Conservation (phyloP, 2,113 vertebrate genomes). For the Cromileptes altivelis region DNA sequence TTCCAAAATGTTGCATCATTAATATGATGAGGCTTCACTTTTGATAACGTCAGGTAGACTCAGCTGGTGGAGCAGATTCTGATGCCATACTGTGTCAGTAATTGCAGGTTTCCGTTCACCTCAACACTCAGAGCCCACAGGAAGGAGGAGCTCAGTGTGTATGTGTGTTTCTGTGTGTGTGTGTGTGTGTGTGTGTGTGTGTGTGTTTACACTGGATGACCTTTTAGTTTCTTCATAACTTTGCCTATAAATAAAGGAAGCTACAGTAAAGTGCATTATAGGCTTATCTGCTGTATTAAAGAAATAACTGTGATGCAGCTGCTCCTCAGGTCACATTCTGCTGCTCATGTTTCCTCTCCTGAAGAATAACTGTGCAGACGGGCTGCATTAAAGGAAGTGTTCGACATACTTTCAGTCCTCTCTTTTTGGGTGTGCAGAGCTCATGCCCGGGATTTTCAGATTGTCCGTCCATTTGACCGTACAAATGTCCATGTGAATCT, state of each 20-base stretch:
- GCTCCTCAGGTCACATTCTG: too few species aligned
- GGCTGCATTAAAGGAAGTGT: too few species aligned
- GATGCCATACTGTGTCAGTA: conserved; percentile 48
- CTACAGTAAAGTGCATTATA: background rate
- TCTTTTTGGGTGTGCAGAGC: too few species aligned
- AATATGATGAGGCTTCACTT: conserved; percentile 59
- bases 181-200: background rate
- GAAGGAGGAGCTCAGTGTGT: background rate
- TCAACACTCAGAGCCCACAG: background rate
- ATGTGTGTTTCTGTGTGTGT: conserved; percentile 11
- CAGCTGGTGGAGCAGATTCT: conserved; percentile 18
- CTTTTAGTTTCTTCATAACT: conserved; percentile 5
- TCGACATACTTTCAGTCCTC: too few species aligned
- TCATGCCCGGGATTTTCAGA: too few species aligned
- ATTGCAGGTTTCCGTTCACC: conserved; percentile 29
- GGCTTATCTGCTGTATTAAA: background rate
- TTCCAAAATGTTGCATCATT: conserved; percentile 59
- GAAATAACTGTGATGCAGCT: background rate
- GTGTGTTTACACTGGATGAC: background rate
- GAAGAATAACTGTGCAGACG: too few species aligned
- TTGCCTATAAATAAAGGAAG: too few species aligned
- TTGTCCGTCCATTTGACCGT: too few species aligned
- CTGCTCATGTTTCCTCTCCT: too few species aligned
- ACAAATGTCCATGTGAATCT: too few species aligned
- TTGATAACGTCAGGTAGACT: conserved; percentile 10